Evolutionary conservation across 2,888 invertebrate genomes (phyloP), one percentile per base, ranked within the genome.

Genomic region (Prosopocoilus inquinatus): DNA sequence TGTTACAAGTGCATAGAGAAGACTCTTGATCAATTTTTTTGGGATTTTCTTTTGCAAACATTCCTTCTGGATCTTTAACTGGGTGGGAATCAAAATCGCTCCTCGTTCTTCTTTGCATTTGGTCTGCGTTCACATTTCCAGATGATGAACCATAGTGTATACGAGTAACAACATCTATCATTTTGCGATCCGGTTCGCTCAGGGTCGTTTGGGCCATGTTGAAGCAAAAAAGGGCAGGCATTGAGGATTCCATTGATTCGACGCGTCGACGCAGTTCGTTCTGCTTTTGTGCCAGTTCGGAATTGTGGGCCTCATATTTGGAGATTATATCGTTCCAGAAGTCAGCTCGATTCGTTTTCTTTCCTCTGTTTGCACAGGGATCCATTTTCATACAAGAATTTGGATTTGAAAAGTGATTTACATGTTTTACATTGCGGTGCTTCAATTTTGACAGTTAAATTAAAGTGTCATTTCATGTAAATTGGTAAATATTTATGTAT

Each of bases 181-280:
- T 1, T 9, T 41, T 16, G 41, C 9, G 15, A 0, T 9, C 38
- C 9, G 73, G 35, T 68, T 70, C 3, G 61, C 60, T 74, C 2
- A 79, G 78, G 2, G 80, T 57, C 2, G 74, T 78, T 63, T 78
- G 75, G 65, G 81, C 78, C 16, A 84, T 79, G 62, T 85, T 84
- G 35, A 48, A 47, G 20, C 43, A 53, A 34, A 48, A 43, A 80
- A 83, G 86, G 0, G 85, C 84, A 0, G 87, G 87, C 59, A 86
- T 80, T 5, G 84, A 83, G 60, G 79, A 80, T 69, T 86, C 83
- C 52, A 87, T 74, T 63, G 82, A 78, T 50, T 82, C 78, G 48
- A 87, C 66, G 56, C 84, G 80, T 46, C 79, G 77, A 49, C 78
- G 72, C 45, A 86, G 70, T 63, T 85, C 83, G 54, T 75, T 77